Evolutionary conservation across 2,113 vertebrate species (phyloP).

Genomic region (Rafetus swinhoei): DNA sequence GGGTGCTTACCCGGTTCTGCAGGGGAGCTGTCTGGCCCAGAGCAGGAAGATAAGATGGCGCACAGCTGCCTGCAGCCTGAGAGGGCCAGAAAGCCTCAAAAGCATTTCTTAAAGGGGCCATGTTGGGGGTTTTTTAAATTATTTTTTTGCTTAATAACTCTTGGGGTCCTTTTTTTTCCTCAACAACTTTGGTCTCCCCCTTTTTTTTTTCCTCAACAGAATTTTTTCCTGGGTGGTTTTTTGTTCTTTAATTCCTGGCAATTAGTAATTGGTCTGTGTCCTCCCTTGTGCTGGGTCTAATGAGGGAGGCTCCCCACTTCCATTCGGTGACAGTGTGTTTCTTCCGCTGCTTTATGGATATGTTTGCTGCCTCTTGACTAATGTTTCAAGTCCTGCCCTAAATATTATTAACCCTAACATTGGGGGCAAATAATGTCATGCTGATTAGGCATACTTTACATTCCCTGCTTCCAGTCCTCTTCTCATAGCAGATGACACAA

Average conservation of each 20-base stretch:
- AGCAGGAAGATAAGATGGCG: too few relatives aligned
- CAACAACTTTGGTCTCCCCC: too few relatives aligned
- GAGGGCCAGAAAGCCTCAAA: not conserved
- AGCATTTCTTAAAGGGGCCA: too few relatives aligned
- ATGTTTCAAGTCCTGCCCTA: not conserved
- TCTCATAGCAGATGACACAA: not conserved
- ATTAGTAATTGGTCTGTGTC: not conserved
- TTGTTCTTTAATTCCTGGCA: not conserved
- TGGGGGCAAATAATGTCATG: not conserved
- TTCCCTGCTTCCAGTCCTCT: not conserved
- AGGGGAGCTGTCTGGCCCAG: too few relatives aligned
- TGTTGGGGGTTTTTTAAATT: too few relatives aligned
- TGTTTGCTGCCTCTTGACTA: not conserved
- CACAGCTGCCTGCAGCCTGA: too few relatives aligned
- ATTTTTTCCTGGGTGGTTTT: too few relatives aligned
- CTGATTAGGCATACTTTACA: not conserved
- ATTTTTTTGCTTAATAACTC: too few relatives aligned
- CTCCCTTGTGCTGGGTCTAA: not conserved
- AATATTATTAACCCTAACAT: not conserved
- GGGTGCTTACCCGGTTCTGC: too few relatives aligned
- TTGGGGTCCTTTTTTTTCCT: too few relatives aligned
- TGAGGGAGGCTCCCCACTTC: not conserved
- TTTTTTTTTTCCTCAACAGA: too few relatives aligned
- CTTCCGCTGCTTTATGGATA: not conserved
- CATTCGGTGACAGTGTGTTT: accelerated